Conservation (phyloP, 92 coral and sea anemone genomes). For the Epizoanthus illoricatus region DNA sequence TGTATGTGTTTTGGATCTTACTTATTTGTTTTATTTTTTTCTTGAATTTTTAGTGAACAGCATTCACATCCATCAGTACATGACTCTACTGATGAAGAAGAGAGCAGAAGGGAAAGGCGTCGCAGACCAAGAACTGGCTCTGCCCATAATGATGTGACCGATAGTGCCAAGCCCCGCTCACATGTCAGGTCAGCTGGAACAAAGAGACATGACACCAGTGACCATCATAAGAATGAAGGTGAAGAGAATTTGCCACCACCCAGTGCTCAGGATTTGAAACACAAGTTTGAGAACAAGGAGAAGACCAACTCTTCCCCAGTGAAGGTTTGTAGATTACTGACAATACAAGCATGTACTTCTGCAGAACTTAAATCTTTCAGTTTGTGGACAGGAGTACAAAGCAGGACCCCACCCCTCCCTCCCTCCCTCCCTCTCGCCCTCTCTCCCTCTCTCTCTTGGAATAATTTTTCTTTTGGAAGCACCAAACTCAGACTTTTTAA, state of each 20-base stretch:
- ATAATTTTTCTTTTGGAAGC: too few species aligned
- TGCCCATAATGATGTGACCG: conserved; percentile 4
- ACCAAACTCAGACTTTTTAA: too few species aligned
- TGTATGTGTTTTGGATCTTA: background rate
- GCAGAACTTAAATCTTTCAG: too few species aligned
- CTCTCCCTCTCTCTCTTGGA: too few species aligned
- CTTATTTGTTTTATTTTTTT: background rate
- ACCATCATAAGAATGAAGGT: conserved; percentile 5
- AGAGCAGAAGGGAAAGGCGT: conserved; percentile 33
- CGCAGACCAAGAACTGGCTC: background rate
- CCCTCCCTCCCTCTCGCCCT: too few species aligned
- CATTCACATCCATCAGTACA: conserved; percentile 33
- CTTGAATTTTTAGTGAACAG: conserved; percentile 21
- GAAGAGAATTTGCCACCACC: conserved; percentile 29
- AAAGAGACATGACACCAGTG: conserved; percentile 16
- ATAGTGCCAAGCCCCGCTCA: conserved; percentile 19
- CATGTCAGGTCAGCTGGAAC: conserved; percentile 20
- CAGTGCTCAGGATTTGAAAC: conserved; percentile 43
- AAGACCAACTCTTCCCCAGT: conserved; percentile 48
- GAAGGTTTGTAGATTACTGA: conserved; percentile 7
- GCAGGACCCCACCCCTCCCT: too few species aligned
- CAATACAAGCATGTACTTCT: too few species aligned
- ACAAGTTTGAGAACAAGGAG: conserved; percentile 61
- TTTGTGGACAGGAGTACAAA: too few species aligned
- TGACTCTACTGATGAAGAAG: conserved; percentile 52